These are phyloP conservation scores for Sceloporus undulatus DNA, from an alignment of 2,113 vertebrate species.

Conservation along the genomic window DNA sequence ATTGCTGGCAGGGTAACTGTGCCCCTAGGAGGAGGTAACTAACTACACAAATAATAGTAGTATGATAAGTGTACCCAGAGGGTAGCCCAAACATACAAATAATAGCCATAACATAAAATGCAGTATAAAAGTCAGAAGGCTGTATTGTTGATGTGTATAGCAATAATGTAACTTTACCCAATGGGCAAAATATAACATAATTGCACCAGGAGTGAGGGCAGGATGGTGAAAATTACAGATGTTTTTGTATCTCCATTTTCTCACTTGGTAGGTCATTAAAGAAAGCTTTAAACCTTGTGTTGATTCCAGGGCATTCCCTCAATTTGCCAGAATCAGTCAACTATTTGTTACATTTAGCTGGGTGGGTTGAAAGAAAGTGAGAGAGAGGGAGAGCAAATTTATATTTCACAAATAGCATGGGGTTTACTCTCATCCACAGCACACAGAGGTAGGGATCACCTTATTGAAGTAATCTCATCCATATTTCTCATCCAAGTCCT, in stretches of 20 bases:
- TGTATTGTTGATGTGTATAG: slow-evolving; percentile 36
- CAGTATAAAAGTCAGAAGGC: slow-evolving; percentile 49
- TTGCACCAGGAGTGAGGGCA: background rate
- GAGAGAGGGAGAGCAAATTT: background rate
- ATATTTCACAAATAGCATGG: background rate
- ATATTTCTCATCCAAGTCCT: background rate
- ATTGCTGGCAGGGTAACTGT: slow-evolving; percentile 14
- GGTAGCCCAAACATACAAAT: slow-evolving; percentile 64
- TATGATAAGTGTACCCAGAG: slow-evolving; percentile 54
- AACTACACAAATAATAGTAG: slow-evolving; percentile 53
- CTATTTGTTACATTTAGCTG: background rate
- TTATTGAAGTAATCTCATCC: background rate
- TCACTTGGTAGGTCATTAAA: background rate
- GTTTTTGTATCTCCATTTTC: background rate
- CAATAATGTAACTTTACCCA: slow-evolving; percentile 40
- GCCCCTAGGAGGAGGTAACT: slow-evolving; percentile 59
- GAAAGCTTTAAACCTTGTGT: background rate
- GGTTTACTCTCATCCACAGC: accelerated
- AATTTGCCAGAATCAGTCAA: background rate
- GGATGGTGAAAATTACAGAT: accelerated
- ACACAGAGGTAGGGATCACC: background rate
- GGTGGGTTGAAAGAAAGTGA: too few species aligned
- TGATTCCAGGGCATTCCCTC: background rate
- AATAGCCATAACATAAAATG: slow-evolving; percentile 44
- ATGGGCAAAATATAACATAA: slow-evolving; percentile 32